These are phyloP conservation scores for Dione juno DNA, from an alignment of 2,888 invertebrate genomes.

Conservation along the genomic window DNA sequence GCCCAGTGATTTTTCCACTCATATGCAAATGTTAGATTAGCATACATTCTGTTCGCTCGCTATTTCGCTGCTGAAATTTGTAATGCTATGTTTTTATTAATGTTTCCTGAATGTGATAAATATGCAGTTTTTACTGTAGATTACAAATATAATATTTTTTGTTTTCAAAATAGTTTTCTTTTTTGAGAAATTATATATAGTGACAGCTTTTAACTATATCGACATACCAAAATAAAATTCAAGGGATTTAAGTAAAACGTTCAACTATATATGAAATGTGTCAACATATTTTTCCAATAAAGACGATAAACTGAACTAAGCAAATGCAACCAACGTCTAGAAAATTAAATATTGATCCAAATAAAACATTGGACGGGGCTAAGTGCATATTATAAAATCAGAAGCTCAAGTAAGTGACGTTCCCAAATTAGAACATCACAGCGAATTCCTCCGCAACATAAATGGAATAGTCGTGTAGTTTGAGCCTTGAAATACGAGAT, in stretches of 20 bases:
- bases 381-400: slow-evolving; percentile 55
- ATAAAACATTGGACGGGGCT: slow-evolving; percentile 49
- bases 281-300: background rate
- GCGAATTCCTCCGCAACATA: slow-evolving; percentile 62
- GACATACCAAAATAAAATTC: background rate
- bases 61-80: slow-evolving; percentile 56
- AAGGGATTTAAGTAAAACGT: background rate
- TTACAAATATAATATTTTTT: slow-evolving; percentile 16
- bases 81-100: slow-evolving; percentile 34
- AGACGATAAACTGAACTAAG: slow-evolving; percentile 13
- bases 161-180: background rate
- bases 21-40: slow-evolving; percentile 74
- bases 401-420: slow-evolving; percentile 53
- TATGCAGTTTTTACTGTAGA: slow-evolving; percentile 16
- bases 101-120: slow-evolving; percentile 13
- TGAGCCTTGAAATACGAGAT: slow-evolving; percentile 64
- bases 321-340: slow-evolving; percentile 42
- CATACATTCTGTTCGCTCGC: slow-evolving; percentile 69
- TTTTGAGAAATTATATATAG: background rate
- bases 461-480: slow-evolving; percentile 78
- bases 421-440: slow-evolving; percentile 62
- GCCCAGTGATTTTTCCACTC: slow-evolving; percentile 75
- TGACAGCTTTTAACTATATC: background rate
- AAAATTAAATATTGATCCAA: slow-evolving; percentile 47
- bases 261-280: background rate